Evolutionary conservation across 2,888 invertebrate species (phyloP).

Genomic region (Acholoe squamosa): DNA sequence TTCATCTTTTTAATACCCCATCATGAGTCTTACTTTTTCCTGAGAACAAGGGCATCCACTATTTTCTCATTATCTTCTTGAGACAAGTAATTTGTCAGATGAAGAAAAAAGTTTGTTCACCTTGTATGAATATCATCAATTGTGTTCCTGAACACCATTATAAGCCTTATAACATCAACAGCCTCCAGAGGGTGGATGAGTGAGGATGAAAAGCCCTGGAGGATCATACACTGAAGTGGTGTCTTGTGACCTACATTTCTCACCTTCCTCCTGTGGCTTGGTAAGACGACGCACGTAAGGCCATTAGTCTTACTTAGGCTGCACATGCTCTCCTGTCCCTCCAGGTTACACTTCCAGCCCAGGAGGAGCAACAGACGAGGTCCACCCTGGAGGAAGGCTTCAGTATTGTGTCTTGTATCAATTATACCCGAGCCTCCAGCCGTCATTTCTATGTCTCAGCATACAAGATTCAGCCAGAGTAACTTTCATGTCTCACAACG

Average conservation of each 20-base stretch:
- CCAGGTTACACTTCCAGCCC: slow-evolving; percentile 4
- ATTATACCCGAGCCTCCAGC: slow-evolving; percentile 24
- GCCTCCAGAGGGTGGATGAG: neutral
- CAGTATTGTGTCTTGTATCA: slow-evolving; percentile 52
- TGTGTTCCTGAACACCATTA: too few species aligned
- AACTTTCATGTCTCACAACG: neutral
- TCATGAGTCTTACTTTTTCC: too few species aligned
- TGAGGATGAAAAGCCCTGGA: neutral
- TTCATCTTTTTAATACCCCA: too few species aligned
- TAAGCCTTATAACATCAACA: too few species aligned
- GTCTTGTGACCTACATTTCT: slow-evolving; percentile 33
- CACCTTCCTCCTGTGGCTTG: slow-evolving; percentile 26
- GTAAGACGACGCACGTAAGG: neutral
- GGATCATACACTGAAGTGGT: neutral
- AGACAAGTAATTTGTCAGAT: too few species aligned
- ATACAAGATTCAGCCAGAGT: neutral
- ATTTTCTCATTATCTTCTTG: too few species aligned
- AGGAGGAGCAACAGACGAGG: neutral
- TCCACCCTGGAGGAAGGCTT: slow-evolving; percentile 8
- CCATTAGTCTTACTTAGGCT: slow-evolving; percentile 53
- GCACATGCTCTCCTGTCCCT: slow-evolving; percentile 55
- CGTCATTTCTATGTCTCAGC: neutral
- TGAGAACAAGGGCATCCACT: too few species aligned
- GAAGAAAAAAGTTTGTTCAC: too few species aligned
- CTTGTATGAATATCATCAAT: too few species aligned